Evolutionary conservation across 2,113 vertebrate genomes (phyloP).

Genomic region (Nothocercus julius): DNA sequence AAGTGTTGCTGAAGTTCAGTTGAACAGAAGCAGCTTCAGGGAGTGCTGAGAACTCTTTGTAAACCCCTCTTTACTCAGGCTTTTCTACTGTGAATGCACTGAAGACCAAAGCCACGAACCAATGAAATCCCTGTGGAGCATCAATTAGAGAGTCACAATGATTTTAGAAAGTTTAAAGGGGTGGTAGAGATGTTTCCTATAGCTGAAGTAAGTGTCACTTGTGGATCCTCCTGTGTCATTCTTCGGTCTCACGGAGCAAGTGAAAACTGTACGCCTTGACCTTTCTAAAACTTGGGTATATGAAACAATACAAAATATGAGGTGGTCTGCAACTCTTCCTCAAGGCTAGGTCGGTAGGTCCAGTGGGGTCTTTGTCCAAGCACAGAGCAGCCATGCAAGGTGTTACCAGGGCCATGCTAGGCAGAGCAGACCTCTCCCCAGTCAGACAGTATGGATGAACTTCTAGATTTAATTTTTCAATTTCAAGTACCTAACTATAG

Average conservation of each 20-base stretch:
- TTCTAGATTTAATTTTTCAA: neutral
- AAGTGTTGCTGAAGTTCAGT: neutral
- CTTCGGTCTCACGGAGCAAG: too few species aligned
- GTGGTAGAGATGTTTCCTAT: neutral
- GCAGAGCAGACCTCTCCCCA: rapidly evolving
- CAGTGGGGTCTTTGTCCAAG: neutral
- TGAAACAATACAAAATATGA: neutral
- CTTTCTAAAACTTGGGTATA: neutral
- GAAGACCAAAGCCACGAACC: neutral
- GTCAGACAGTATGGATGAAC: rapidly evolving
- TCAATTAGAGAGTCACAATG: neutral
- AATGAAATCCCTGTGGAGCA: neutral
- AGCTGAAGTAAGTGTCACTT: neutral
- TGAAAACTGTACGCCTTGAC: neutral
- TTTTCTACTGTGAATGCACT: neutral
- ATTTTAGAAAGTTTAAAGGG: neutral
- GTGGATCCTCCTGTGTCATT: neutral
- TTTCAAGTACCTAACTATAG: neutral
- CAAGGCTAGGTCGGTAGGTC: neutral
- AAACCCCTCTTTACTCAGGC: neutral
- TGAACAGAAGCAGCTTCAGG: neutral
- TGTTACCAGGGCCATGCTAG: neutral
- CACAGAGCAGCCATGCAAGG: neutral
- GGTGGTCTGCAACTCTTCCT: neutral
- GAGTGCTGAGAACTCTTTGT: neutral